phyloP scores from a whole-genome alignment of 2,888 invertebrate species.

The Amphipyra tragopoginis region DNA sequence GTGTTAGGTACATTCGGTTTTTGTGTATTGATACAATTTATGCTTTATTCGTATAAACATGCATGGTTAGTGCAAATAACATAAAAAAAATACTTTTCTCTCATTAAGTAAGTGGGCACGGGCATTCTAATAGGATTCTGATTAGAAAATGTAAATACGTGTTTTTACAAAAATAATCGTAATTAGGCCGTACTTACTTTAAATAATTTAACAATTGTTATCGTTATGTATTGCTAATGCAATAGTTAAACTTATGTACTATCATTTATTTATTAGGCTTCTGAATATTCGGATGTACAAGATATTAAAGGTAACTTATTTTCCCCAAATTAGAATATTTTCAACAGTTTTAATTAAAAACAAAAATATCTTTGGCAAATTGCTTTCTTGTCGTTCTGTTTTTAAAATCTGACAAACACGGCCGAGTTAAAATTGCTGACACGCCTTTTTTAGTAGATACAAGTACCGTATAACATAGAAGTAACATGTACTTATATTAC shows the following conservation, averaged over 20 bases:
- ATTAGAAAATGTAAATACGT: neutral
- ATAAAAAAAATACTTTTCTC: neutral
- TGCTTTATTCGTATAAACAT: neutral
- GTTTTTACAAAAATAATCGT: neutral
- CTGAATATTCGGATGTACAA: too few species aligned
- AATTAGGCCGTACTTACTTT: neutral
- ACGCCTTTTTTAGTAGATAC: neutral
- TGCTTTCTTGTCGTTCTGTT: neutral
- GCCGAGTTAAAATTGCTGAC: neutral
- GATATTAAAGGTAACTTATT: too few species aligned
- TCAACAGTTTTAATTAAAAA: too few species aligned
- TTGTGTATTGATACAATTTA: neutral
- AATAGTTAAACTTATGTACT: too few species aligned
- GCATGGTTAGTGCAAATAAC: neutral
- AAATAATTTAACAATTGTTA: too few species aligned
- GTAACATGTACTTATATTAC: too few species aligned
- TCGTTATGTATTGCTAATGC: too few species aligned
- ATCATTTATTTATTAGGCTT: too few species aligned
- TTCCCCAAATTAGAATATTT: too few species aligned
- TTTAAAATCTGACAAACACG: slow-evolving; percentile 8
- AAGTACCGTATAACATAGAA: too few species aligned
- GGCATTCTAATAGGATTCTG: neutral
- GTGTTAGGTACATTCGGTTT: neutral
- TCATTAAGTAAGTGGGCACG: neutral
- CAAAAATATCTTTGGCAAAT: neutral